Evolutionary conservation across 2,113 vertebrate genomes (phyloP), one percentile per base, ranked within the genome.

Genomic region (Nycticorax nycticorax): DNA sequence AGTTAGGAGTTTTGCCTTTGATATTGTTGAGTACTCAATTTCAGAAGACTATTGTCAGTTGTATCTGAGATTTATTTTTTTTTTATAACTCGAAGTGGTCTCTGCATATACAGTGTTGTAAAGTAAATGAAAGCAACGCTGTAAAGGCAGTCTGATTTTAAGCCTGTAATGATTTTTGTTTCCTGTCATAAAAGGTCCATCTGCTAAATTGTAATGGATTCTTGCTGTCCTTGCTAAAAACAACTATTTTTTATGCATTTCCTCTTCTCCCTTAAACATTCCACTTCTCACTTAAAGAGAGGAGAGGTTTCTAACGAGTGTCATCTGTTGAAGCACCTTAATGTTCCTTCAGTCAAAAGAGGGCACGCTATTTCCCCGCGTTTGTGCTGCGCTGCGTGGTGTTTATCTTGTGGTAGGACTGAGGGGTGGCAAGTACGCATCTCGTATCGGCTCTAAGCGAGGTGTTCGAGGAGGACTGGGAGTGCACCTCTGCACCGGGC

Each of bases 371-470:
- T 63, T 32, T 63, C 45, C 10, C 19, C 7, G 0, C 12, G 17
- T 6, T 12, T 4, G 5, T 11, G 50, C 63, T 37, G 57, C 14
- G 23, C 28, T 66, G 37, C 3, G 5, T 20, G 14, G 30, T 17
- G 28, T 4, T 41, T 19, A 5, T 28, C n/a, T 21, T 26, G 20
- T 1, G 0, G 9, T 17, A 14, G 33, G 47, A 3, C 55, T 15
- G 12, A 5, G 19, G 12, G 23, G 14, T 39, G 52, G 11, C 69
- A 9, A 32, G 63, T 6, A 11, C 33, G 6, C 8, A 6, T 56
- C 30, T 71, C 8, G 1, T 22, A 7, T 3, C 3, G 2, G 16
- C 4, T 5, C 0, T 0, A 8, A 35, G 35, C 9, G 47, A 20
- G 55, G 18, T 76, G 35, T 52, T 5, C 2, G 45, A 66, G 33